Conservation (phyloP, 1,140 invertebrate genomes). For the Venustaconcha ellipsiformis region DNA sequence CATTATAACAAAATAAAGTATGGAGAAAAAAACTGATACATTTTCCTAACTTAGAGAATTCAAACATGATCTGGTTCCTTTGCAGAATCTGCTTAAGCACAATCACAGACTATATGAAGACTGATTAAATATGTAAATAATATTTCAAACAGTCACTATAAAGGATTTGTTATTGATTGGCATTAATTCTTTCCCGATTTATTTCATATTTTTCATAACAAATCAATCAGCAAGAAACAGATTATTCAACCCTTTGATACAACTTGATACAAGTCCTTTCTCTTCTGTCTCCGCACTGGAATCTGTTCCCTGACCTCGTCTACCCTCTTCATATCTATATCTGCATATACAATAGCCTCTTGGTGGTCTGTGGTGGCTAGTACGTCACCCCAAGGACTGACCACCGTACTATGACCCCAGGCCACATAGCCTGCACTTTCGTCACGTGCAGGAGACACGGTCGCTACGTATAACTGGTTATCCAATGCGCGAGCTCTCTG, state of each 20-base stretch:
- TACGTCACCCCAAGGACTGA: conserved; percentile 90
- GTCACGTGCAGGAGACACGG: conserved; percentile 80
- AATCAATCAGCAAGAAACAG: no score
- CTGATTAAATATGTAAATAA: no score
- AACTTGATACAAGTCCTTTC: conserved; percentile 81
- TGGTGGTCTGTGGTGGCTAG: conserved; percentile 77
- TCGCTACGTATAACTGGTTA: conserved; percentile 77
- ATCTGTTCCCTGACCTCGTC: conserved; percentile 85
- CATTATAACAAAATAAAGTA: no score
- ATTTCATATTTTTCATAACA: no score
- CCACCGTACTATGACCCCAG: conserved; percentile 88
- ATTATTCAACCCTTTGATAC: neutral
- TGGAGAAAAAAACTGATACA: no score
- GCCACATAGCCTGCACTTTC: conserved; percentile 82
- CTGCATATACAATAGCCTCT: conserved; percentile 80
- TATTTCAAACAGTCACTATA: no score
- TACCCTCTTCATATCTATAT: conserved; percentile 82
- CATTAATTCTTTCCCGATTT: no score
- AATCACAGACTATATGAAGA: no score
- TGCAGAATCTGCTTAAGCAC: no score
- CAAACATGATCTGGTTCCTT: no score
- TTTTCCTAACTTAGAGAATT: no score
- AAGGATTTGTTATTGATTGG: no score
- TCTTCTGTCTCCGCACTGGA: conserved; percentile 81
- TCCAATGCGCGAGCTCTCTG: conserved; percentile 85